Conservation (phyloP, 2,888 invertebrate genomes). For the Drosophila algonquin region DNA sequence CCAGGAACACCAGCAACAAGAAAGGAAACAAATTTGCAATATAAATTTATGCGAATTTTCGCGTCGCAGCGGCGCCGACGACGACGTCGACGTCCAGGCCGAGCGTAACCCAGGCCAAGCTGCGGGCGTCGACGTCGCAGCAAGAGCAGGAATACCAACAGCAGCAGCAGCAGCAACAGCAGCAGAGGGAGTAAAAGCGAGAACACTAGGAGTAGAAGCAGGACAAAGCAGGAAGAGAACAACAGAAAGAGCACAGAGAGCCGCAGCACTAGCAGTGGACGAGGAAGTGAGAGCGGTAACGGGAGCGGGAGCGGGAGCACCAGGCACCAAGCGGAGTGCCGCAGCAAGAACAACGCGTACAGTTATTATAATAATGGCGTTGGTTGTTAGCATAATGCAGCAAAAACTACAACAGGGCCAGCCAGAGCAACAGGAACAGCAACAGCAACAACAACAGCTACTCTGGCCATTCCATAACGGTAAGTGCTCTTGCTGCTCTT, state of each 20-base stretch:
- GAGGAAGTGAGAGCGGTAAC: not conserved
- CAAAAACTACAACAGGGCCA: slow-evolving; percentile 45
- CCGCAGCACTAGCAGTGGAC: not conserved
- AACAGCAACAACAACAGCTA: slow-evolving; percentile 26
- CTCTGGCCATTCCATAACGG: slow-evolving; percentile 60
- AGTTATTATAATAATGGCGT: slow-evolving; percentile 70
- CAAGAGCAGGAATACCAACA: slow-evolving; percentile 27
- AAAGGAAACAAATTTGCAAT: slow-evolving; percentile 49
- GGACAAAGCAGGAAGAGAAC: not conserved
- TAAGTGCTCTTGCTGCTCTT: slow-evolving; percentile 52
- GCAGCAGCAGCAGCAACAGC: slow-evolving; percentile 19
- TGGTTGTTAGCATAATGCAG: slow-evolving; percentile 71
- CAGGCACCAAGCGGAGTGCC: slow-evolving; percentile 16
- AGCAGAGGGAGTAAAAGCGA: slow-evolving; percentile 23
- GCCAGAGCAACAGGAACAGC: slow-evolving; percentile 45
- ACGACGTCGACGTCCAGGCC: slow-evolving; percentile 37
- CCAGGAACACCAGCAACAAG: slow-evolving; percentile 17
- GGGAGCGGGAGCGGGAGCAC: not conserved
- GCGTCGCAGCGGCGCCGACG: slow-evolving; percentile 62
- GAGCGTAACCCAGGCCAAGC: slow-evolving; percentile 48
- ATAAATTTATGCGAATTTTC: slow-evolving; percentile 59
- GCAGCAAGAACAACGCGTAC: slow-evolving; percentile 43
- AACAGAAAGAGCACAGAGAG: not conserved
- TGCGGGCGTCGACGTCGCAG: slow-evolving; percentile 45
- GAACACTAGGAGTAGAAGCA: slow-evolving; percentile 15